Evolutionary conservation across 1,140 invertebrate species (phyloP).

Genomic region (Drosophila asahinai): DNA sequence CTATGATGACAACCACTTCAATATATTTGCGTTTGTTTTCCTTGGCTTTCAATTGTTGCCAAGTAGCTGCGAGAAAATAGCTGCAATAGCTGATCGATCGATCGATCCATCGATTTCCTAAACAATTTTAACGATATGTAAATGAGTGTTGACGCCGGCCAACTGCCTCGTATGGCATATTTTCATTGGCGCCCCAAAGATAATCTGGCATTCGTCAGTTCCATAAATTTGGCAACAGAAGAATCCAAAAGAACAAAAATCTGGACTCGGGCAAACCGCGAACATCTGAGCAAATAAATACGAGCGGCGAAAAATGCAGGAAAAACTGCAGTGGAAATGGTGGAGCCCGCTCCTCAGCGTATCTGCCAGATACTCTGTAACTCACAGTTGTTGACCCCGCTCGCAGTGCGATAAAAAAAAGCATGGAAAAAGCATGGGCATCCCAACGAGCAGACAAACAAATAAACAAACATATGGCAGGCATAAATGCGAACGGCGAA

Average conservation of each 20-base stretch:
- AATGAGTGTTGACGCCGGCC: constrained; percentile 54
- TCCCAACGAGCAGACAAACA: constrained; percentile 42
- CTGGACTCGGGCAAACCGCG: constrained; percentile 11
- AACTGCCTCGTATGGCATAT: constrained; percentile 54
- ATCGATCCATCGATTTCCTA: constrained; percentile 40
- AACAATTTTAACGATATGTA: constrained; percentile 63
- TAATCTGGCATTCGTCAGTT: constrained; percentile 76
- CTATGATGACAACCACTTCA: constrained; percentile 18
- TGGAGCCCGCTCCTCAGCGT: background rate
- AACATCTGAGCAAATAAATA: constrained; percentile 55
- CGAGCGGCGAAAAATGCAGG: constrained; percentile 30
- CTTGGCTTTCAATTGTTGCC: constrained; percentile 26
- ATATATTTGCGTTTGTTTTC: constrained; percentile 21
- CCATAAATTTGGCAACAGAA: constrained; percentile 45
- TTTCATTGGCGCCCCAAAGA: constrained; percentile 74
- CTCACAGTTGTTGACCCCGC: constrained; percentile 64
- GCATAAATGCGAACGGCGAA: constrained; percentile 56
- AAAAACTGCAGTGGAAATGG: constrained; percentile 39
- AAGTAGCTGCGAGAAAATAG: constrained; percentile 40
- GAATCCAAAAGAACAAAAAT: constrained; percentile 9
- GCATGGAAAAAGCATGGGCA: constrained; percentile 17
- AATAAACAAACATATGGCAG: constrained; percentile 73
- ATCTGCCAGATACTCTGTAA: constrained; percentile 47
- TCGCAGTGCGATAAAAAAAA: constrained; percentile 15
- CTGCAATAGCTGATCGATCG: constrained; percentile 18